Conservation (phyloP, 2,113 vertebrate genomes). For the Sisor rabdophorus region DNA sequence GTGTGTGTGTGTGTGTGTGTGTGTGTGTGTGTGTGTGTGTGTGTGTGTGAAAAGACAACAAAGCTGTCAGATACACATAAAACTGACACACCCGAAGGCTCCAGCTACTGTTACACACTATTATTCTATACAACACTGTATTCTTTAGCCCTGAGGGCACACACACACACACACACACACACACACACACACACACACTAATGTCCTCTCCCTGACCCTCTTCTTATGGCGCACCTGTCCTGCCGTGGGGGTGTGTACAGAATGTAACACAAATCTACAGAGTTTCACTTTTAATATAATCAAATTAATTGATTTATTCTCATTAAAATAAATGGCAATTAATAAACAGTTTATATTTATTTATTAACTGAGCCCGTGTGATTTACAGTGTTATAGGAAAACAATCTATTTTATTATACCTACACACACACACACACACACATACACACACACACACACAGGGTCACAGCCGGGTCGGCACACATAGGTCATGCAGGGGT, state of each 20-base stretch:
- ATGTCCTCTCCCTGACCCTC: conserved; percentile 6
- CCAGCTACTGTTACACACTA: conserved; percentile 22
- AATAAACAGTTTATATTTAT: too few relatives aligned
- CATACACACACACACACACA: conserved; percentile 1
- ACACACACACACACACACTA: conserved; percentile 21
- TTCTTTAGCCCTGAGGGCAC: conserved; percentile 1
- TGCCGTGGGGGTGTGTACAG: neutral
- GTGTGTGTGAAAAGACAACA: neutral
- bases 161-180: conserved; percentile 20
- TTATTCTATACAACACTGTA: conserved; percentile 11
- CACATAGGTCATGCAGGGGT: conserved; percentile 65
- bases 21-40: neutral
- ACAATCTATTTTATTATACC: neutral
- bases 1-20: conserved; percentile 16
- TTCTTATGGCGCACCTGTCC: neutral
- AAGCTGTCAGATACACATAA: conserved; percentile 21
- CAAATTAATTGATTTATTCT: too few relatives aligned
- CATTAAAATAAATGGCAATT: too few relatives aligned
- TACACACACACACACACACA: neutral
- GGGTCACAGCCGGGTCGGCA: conserved; percentile 58
- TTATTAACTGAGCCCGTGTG: too few relatives aligned
- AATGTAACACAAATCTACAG: too few relatives aligned
- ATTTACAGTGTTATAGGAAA: neutral
- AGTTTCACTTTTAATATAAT: too few relatives aligned
- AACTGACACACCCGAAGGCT: conserved; percentile 26